These are phyloP conservation scores for Brevipalpus yothersi DNA, from an alignment of 1,140 invertebrate genomes.

Conservation along the genomic window DNA sequence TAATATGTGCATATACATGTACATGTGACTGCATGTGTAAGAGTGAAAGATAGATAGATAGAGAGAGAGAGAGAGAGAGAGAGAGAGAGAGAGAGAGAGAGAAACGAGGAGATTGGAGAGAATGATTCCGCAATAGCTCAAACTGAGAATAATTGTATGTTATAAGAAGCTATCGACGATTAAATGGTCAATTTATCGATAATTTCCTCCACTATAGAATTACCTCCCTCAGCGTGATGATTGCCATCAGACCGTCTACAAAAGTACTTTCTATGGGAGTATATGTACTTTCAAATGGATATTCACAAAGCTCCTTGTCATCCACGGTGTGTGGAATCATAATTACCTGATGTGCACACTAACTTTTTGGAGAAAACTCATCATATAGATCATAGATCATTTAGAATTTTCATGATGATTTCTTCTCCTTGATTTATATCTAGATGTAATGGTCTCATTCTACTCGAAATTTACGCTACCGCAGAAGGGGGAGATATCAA, in stretches of 20 bases:
- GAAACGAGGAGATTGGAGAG: too few species aligned
- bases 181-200: conserved; percentile 3
- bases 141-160: neutral
- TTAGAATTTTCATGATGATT: neutral
- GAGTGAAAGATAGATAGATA: too few species aligned
- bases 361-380: neutral
- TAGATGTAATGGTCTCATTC: conserved; percentile 63
- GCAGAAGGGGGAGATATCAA: conserved; percentile 37
- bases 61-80: too few species aligned
- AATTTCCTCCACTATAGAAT: conserved; percentile 29
- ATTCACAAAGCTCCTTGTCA: conserved; percentile 82
- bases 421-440: neutral
- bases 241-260: conserved; percentile 83
- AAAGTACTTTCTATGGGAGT: conserved; percentile 90
- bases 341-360: neutral
- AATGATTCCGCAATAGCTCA: neutral
- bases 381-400: neutral
- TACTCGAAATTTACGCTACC: conserved; percentile 89
- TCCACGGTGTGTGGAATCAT: conserved; percentile 36
- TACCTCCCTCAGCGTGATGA: conserved; percentile 73
- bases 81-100: too few species aligned
- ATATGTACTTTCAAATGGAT: conserved; percentile 95
- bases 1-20: too few species aligned
- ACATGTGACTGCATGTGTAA: too few species aligned
- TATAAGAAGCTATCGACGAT: neutral